phyloP scores from a whole-genome alignment of 2,113 vertebrate species.

The Atherinomorus stipes region DNA sequence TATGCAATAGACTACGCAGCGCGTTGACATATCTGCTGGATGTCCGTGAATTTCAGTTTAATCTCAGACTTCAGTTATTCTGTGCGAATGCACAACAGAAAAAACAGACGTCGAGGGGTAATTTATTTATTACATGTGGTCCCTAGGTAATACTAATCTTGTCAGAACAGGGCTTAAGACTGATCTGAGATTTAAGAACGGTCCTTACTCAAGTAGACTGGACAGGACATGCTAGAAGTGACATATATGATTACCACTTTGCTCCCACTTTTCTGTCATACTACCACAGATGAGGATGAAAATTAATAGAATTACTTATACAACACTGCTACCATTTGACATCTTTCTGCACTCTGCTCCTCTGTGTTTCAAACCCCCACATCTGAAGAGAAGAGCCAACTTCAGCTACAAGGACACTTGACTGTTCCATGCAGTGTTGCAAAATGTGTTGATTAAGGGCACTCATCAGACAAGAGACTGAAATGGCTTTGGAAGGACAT shows the following conservation, averaged over 20 bases:
- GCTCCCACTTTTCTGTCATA: neutral
- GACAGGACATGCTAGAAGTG: slow-evolving; percentile 6
- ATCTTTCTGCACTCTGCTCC: slow-evolving; percentile 5
- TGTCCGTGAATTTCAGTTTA: too few relatives aligned
- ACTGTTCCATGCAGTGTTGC: slow-evolving; percentile 26
- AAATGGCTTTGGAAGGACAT: slow-evolving; percentile 63
- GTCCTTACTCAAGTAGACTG: slow-evolving; percentile 6
- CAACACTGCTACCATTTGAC: slow-evolving; percentile 12
- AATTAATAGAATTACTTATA: slow-evolving; percentile 4
- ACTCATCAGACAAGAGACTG: slow-evolving; percentile 54
- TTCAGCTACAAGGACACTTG: slow-evolving; percentile 50
- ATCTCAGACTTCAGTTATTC: too few relatives aligned
- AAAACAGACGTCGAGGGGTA: too few relatives aligned
- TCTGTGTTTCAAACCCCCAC: slow-evolving; percentile 2
- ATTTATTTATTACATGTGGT: too few relatives aligned
- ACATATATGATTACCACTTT: slow-evolving; percentile 9
- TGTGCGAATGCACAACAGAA: too few relatives aligned
- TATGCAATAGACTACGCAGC: too few relatives aligned
- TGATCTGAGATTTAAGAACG: neutral
- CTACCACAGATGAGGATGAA: neutral
- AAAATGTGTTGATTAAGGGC: slow-evolving; percentile 68
- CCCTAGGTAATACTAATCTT: too few relatives aligned
- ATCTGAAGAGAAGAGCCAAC: slow-evolving; percentile 19
- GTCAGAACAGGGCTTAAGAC: too few relatives aligned
- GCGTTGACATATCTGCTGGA: too few relatives aligned